Percentiles rank a stretch among this genome's conserved stretches.
Conservation (phyloP, 2,888 invertebrate genomes). For the Opisthograptis luteolata region DNA sequence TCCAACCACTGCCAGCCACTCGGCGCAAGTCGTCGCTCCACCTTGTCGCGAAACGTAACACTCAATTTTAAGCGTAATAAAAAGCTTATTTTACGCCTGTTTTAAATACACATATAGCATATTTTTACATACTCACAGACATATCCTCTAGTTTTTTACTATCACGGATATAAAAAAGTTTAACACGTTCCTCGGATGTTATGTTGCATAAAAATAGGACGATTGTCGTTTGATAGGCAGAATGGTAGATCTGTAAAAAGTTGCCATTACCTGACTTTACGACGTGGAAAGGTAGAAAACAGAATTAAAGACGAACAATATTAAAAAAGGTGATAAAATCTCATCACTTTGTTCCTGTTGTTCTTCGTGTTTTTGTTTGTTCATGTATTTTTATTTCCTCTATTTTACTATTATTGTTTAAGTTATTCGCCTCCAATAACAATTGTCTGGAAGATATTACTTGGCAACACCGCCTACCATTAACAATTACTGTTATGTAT, state of each 20-base stretch:
- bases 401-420: not conserved
- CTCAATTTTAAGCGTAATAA: no score
- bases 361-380: not conserved
- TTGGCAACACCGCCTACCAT: no score
- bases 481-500: no score
- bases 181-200: constrained; percentile 33
- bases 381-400: not conserved
- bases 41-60: no score
- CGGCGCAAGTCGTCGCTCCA: no score
- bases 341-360: constrained; percentile 8
- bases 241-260: constrained; percentile 26
- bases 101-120: no score
- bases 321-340: constrained; percentile 23
- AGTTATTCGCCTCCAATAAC: no score
- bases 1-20: no score
- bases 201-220: constrained; percentile 39
- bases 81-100: no score
- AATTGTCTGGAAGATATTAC: no score
- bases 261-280: constrained; percentile 29
- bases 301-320: constrained; percentile 22
- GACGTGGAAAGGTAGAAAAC: constrained; percentile 15
- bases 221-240: constrained; percentile 28
- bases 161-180: constrained; percentile 37
- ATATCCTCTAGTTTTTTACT: constrained; percentile 32
- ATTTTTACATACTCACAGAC: constrained; percentile 16